These are phyloP conservation scores for Vidua chalybeata DNA, from an alignment of 2,113 vertebrate species.

Conservation along the genomic window DNA sequence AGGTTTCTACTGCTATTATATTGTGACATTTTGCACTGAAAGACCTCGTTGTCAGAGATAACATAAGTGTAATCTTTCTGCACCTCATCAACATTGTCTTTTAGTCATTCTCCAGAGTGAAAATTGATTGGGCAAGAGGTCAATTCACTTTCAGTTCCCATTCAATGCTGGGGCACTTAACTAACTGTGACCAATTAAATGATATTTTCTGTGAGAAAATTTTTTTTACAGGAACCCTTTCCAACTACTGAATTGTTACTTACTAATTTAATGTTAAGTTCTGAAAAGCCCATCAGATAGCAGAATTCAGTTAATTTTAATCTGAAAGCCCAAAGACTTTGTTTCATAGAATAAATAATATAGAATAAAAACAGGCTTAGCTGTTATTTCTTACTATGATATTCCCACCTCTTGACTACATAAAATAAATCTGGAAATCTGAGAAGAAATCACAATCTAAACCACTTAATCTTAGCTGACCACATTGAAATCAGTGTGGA, in stretches of 20 bases:
- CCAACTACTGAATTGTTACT: neutral
- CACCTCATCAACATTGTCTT: constrained; percentile 9
- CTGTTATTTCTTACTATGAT: neutral
- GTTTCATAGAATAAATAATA: neutral
- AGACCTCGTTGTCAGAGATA: neutral
- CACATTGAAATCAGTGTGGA: neutral
- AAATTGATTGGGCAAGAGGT: constrained; percentile 17
- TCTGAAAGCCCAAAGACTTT: neutral
- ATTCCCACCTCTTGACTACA: neutral
- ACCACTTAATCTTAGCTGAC: neutral
- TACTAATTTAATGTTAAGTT: neutral
- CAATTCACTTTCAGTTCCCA: neutral
- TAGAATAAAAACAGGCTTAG: neutral
- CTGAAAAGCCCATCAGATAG: neutral
- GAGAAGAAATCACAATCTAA: constrained; percentile 1
- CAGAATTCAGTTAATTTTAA: neutral
- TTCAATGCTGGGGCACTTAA: neutral
- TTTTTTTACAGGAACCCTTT: neutral
- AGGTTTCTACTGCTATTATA: neutral
- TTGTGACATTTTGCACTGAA: neutral
- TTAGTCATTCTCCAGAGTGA: neutral
- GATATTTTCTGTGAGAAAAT: neutral
- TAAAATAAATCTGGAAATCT: neutral
- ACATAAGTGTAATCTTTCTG: neutral
- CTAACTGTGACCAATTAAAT: constrained; percentile 18